Base-by-base conservation (phyloP, 1,140 invertebrate genomes). In the Pseudachorutes palmiensis region DNA sequence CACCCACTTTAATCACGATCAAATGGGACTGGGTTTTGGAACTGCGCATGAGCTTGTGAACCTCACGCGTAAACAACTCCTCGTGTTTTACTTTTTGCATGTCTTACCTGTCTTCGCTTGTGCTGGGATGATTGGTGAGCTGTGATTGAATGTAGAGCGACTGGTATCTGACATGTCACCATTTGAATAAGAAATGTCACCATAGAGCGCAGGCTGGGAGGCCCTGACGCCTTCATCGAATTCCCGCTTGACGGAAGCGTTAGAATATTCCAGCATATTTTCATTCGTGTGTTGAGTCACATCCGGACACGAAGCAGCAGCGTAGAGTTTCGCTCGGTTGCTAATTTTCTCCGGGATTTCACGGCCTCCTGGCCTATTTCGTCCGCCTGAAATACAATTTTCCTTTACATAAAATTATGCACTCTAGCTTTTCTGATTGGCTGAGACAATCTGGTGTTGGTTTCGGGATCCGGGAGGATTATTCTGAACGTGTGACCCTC, bases 291-390 rank as follows among this genome's bases (percentile, higher is more conserved):
- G 57, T 30, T 70, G 64, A 14, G 71, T 68, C 5, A 73, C 71
- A 30, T 73, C 69, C 14, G 70, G 70, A 45, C 69, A 70, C 29
- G 71, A 73, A 24, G 68, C 62, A 24, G 68, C 62, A 24, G 71
- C 71, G 61, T 70, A 73, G n/a, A 73, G 57, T 69, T 70, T 70
- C 30, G 65, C 58, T 66, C 71, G 19, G 22, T 59, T 67, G 49
- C 51, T 55, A 22, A 61, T 30, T 29, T 61, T 61, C 55, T 58
- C n/a, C 59, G 32, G 41, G 2, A 24, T 2, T 45, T 33, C 30
- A n/a, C 45, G 58, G 19, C 51, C 49, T n/a, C 41, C 45, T 14
- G 59, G 51, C n/a, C 14, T 30, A 26, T 68, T 67, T 58, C 45
- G 57, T 49, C 62, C 69, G 62, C 66, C 69, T 70, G 29, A 12